phyloP scores from a whole-genome alignment of 2,113 vertebrate genomes.

The Equus przewalskii region DNA sequence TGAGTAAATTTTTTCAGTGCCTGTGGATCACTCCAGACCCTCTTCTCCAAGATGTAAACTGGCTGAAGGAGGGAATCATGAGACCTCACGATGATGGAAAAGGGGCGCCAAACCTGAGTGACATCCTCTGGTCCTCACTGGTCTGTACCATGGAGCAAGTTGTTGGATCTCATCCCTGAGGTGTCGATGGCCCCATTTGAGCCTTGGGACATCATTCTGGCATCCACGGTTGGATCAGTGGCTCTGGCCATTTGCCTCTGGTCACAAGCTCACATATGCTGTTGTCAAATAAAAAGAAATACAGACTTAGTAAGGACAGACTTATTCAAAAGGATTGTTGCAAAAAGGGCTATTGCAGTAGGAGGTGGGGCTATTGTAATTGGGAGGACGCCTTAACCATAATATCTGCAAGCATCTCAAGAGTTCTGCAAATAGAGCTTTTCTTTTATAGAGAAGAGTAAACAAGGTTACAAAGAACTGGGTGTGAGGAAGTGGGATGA shows the following conservation, averaged over 20 bases:
- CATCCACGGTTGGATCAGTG: not conserved
- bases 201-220: not conserved
- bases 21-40: not conserved
- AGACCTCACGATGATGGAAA: not conserved
- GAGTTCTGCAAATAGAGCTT: not conserved
- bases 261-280: not conserved
- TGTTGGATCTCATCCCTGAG: not conserved
- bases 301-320: not conserved
- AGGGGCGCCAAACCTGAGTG: not conserved
- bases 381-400: not conserved
- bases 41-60: not conserved
- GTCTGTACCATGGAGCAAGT: not conserved
- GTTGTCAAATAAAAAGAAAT: slow-evolving; percentile 31
- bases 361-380: not conserved
- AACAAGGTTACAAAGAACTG: not conserved
- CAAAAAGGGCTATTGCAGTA: not conserved
- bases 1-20: not conserved
- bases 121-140: not conserved
- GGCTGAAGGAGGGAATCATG: not conserved
- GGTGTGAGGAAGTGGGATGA: not conserved
- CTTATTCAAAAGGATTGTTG: not conserved
- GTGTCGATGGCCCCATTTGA: not conserved
- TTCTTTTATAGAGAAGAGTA: not conserved
- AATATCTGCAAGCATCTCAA: not conserved
- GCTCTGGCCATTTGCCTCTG: not conserved